Percentiles rank a stretch among this genome's conserved stretches.
phyloP scores from a whole-genome alignment of 2,113 vertebrate genomes.

The Hemiscyllium ocellatum region DNA sequence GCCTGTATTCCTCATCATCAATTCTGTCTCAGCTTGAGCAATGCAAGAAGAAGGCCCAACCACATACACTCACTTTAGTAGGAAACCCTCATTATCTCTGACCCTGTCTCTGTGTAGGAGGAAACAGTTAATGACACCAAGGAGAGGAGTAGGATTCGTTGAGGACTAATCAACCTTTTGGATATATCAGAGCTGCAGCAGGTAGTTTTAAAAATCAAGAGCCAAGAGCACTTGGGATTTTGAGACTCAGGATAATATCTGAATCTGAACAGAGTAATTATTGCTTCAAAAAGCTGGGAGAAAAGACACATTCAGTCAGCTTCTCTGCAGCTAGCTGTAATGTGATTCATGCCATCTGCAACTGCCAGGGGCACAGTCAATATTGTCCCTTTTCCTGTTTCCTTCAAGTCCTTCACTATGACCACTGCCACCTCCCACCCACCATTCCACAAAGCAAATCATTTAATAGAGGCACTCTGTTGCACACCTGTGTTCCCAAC shows the following conservation, averaged over 20 bases:
- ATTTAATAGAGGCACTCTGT: not conserved
- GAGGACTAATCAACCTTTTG: not conserved
- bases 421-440: not conserved
- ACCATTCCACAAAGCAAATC: not conserved
- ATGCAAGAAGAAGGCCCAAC: not conserved
- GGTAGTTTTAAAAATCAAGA: not conserved
- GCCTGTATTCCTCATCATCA: not conserved
- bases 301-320: not conserved
- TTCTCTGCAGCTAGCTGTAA: not conserved
- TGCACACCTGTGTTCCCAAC: not conserved
- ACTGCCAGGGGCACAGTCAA: not conserved
- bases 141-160: not conserved
- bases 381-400: not conserved
- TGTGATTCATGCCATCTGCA: not conserved
- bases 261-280: not conserved
- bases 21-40: not conserved
- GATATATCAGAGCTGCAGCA: not conserved
- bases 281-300: not conserved
- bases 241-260: not conserved
- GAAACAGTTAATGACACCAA: not conserved
- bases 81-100: not conserved
- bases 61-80: not conserved
- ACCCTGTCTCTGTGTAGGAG: not conserved
- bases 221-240: not conserved
- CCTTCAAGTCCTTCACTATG: not conserved